Conservation (phyloP, 2,113 vertebrate genomes). For the Pseudolaguvia tuberculata region DNA sequence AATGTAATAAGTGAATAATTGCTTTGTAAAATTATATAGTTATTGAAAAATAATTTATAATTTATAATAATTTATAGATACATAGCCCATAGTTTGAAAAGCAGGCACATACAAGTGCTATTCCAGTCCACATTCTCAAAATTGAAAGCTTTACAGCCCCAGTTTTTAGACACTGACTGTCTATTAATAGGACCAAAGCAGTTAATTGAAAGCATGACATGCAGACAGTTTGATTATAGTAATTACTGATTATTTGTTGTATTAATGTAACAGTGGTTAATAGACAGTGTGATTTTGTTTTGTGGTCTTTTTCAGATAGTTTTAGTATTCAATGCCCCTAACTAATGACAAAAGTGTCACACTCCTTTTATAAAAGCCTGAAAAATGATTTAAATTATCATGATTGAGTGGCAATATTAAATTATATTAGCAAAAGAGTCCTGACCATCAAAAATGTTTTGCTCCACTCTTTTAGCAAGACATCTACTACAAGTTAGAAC, state of each 20-base stretch:
- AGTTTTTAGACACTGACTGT: conserved; percentile 20
- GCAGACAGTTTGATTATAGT: conserved; percentile 41
- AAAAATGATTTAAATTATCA: too few relatives aligned
- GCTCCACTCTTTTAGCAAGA: too few relatives aligned
- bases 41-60: conserved; percentile 1
- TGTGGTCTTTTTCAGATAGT: background rate
- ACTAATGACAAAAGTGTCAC: too few relatives aligned
- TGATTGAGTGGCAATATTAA: too few relatives aligned
- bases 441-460: too few relatives aligned
- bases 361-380: background rate
- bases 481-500: too few relatives aligned
- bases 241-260: conserved; percentile 33
- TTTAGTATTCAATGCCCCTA: too few relatives aligned
- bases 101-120: conserved; percentile 3
- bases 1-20: too few relatives aligned
- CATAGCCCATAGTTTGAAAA: background rate
- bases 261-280: conserved; percentile 17
- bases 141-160: background rate
- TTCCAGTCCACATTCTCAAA: too few relatives aligned
- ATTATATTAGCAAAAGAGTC: too few relatives aligned
- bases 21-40: too few relatives aligned
- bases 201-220: conserved; percentile 39
- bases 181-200: conserved; percentile 4
- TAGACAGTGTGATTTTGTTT: conserved; percentile 11
- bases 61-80: conserved; percentile 15